Base-by-base conservation (phyloP, 2,888 invertebrate species). In the Eristalis intricaria region DNA sequence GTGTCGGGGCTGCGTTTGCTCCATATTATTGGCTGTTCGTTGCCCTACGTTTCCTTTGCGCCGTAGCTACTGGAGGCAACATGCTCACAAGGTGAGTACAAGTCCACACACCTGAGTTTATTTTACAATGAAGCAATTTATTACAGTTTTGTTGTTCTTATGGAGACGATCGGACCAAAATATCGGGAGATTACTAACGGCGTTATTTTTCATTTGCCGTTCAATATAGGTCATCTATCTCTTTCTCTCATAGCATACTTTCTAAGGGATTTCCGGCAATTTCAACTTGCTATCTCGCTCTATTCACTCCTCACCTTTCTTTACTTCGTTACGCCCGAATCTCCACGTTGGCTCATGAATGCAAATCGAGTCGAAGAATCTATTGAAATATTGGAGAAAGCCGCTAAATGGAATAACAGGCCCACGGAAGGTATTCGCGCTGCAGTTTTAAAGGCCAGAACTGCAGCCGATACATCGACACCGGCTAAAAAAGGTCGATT, bases 51-150 rank as follows among this genome's bases (percentile, higher is more conserved):
- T 96, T 96, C 90, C 90, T 96, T 29, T 94, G 95, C 26, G 96
- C 96, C 0, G 93, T 96, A 26, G 96, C 96, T 2, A 96, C 96
- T 8, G 96, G 96, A 68, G 97, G 97, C 40, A 96, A 96, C 0
- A 97, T 97, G 96, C 95, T 96, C 74, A 96, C 96, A 58, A 87
- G 89, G 89, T 87, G 78, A 32, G 8, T 7, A 15, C 15, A 43
- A 4, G 3, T 7, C 7, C 13, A 15, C 15, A n/a, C 43, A 5
- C 1, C 2, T n/a, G 43, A 7, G 7, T n/a, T n/a, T 40, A 15
- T 15, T 13, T 3, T 4, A 43, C n/a, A 5, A 35, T 7, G 61
- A 66, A 69, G 64, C n/a, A 50, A 35, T 61, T 71, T 65, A 11
- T 87, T 84, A 11, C 40, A 95, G 95, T 91, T 95, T 95, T 89